Base-by-base conservation (phyloP, 2,888 invertebrate species). In the Trissolcus japonicus region DNA sequence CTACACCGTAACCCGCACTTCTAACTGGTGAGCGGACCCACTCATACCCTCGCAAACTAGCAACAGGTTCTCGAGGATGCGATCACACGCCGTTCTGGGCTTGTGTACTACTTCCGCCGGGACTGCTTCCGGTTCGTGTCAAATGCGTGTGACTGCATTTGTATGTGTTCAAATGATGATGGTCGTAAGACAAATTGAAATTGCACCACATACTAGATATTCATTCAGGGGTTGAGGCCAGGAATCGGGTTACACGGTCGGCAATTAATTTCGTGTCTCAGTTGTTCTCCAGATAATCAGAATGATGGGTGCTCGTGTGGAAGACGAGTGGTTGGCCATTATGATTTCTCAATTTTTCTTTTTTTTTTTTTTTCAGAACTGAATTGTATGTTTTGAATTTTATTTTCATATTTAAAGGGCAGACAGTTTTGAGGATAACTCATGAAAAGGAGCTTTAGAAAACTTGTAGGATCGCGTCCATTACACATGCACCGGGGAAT, bases 1-100 rank as follows among this genome's bases (percentile, higher is more conserved):
- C 78, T 65, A 55, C 65, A 54, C n/a, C 66, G 61, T 76, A 79
- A 72, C 82, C 79, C 79, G 79, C 83, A 79, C 82, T 83, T 83
- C 84, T 81, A 81, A 83, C 84, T 82, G 82, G 78, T 75, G 81
- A 80, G 77, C 81, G 82, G 81, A 83, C 83, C 79, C 80, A 79
- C 81, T 75, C 75, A 73, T 80, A 79, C 80, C 74, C 77, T 14
- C 55, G 74, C 19, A 65, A 67, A 72, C 21, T 81, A 84, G 86
- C 86, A 86, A 86, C 86, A 86, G 86, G 86, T 86, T 81, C 83
- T 83, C 82, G 76, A 82, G 82, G 83, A 84, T 81, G 80, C 81
- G 77, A 83, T 83, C 82, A 81, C 82, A 80, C 79, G 82, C 76
- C 80, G 76, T 67, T 66, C 76, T 80, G 78, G 72, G 35, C 68